These are phyloP conservation scores for Fistularia commersonii DNA, from an alignment of 2,797 vertebrate genomes.

Conservation along the genomic window DNA sequence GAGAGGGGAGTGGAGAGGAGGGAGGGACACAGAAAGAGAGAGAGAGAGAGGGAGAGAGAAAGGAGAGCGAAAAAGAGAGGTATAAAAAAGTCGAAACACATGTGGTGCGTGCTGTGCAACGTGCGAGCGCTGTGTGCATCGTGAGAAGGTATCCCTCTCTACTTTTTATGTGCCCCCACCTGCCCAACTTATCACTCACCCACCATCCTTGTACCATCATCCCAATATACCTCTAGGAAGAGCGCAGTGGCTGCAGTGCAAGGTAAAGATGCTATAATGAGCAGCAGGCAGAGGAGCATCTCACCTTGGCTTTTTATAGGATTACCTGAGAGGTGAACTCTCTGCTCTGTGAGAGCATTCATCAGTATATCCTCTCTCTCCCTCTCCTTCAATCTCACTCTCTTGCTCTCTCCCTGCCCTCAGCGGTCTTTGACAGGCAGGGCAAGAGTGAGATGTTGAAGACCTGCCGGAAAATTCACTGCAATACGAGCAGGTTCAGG, in stretches of 20 bases:
- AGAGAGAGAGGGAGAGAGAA: conserved; percentile 18
- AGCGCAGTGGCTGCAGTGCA: conserved; percentile 57
- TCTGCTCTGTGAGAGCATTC: conserved; percentile 70
- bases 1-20: conserved; percentile 71
- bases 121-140: conserved; percentile 84
- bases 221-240: conserved; percentile 76
- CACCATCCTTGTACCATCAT: conserved; percentile 65
- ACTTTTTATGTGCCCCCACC: conserved; percentile 59
- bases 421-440: conserved; percentile 72
- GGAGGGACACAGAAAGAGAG: conserved; percentile 44
- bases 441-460: conserved; percentile 74
- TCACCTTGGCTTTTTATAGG: conserved; percentile 81
- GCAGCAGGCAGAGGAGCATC: conserved; percentile 68
- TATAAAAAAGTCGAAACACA: conserved; percentile 86
- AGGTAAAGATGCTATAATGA: conserved; percentile 78
- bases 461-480: conserved; percentile 65
- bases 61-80: conserved; percentile 39
- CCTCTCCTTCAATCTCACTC: conserved; percentile 12
- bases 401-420: conserved; percentile 51
- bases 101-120: conserved; percentile 84
- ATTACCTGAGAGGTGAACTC: conserved; percentile 78
- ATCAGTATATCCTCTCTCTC: conserved; percentile 58
- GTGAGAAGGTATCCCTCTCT: conserved; percentile 80
- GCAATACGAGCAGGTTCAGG: conserved; percentile 67
- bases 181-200: conserved; percentile 27